These are phyloP conservation scores for Mizuhopecten yessoensis DNA, from an alignment of 1,140 invertebrate genomes.

Conservation along the genomic window DNA sequence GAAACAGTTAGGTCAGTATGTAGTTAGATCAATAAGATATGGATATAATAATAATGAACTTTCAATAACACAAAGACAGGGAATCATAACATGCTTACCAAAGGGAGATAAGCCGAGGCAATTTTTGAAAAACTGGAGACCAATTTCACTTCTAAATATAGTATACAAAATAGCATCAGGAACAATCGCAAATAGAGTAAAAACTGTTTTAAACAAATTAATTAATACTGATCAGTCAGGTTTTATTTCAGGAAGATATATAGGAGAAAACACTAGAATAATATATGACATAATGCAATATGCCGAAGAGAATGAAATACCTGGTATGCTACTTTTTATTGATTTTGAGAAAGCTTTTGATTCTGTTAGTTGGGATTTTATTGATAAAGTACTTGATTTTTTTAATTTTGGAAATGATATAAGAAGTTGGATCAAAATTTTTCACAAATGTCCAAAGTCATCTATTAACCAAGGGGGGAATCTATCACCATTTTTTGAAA, in stretches of 20 bases:
- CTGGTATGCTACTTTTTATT: constrained; percentile 37
- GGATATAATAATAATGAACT: constrained; percentile 45
- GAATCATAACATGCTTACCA: constrained; percentile 56
- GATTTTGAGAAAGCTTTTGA: constrained; percentile 55
- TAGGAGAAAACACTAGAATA: constrained; percentile 50
- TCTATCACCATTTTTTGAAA: not conserved
- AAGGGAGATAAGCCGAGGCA: constrained; percentile 60
- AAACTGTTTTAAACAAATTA: constrained; percentile 17
- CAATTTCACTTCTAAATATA: constrained; percentile 5
- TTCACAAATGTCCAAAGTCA: not conserved
- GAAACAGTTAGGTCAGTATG: constrained; percentile 42
- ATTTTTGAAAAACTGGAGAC: constrained; percentile 61
- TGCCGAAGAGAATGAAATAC: constrained; percentile 35
- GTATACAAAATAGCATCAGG: constrained; percentile 43
- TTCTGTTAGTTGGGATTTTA: constrained; percentile 26
- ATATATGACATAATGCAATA: constrained; percentile 51
- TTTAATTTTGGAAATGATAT: constrained; percentile 44
- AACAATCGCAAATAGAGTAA: constrained; percentile 34
- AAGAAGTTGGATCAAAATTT: not conserved
- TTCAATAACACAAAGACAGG: constrained; percentile 28
- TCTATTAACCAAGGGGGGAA: not conserved
- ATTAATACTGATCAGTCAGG: constrained; percentile 55
- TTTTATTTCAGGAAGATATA: constrained; percentile 50
- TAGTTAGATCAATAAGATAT: constrained; percentile 39
- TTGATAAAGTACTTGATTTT: not conserved